phyloP scores from a whole-genome alignment of 2,888 invertebrate genomes.

The Calameuta idolon region DNA sequence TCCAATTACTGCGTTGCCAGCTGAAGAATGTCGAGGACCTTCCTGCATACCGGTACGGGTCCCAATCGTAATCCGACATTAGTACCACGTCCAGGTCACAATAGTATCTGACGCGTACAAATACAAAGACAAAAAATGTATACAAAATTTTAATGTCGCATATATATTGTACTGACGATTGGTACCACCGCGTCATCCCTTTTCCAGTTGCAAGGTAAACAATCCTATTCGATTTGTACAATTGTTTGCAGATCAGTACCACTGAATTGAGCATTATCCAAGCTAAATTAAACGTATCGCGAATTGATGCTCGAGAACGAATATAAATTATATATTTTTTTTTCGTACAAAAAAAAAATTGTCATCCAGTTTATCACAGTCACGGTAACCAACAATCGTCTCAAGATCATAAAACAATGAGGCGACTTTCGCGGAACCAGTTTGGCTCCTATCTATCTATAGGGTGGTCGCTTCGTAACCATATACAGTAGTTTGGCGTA shows the following conservation, averaged over 20 bases:
- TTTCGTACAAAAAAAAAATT: not conserved
- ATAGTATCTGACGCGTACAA: not conserved
- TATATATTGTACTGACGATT: not conserved
- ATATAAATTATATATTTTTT: not conserved
- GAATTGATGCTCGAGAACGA: not conserved
- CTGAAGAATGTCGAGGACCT: not conserved
- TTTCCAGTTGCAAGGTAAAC: not conserved
- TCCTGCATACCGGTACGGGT: not conserved
- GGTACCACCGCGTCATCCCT: not conserved
- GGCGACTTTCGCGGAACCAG: not conserved
- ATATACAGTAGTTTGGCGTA: not conserved
- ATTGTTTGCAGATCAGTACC: not conserved
- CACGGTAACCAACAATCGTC: not conserved
- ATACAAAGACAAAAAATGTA: not conserved
- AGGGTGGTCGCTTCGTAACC: not conserved
- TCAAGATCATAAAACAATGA: not conserved
- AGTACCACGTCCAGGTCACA: not conserved
- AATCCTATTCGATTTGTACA: not conserved
- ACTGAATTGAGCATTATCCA: not conserved
- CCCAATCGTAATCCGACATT: not conserved
- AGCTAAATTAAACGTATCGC: not conserved
- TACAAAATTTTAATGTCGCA: not conserved
- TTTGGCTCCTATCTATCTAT: not conserved
- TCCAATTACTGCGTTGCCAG: constrained; percentile 34
- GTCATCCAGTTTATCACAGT: not conserved